Evolutionary conservation across 2,888 invertebrate species (phyloP).

Genomic region (Leptinotarsa tumamoca): DNA sequence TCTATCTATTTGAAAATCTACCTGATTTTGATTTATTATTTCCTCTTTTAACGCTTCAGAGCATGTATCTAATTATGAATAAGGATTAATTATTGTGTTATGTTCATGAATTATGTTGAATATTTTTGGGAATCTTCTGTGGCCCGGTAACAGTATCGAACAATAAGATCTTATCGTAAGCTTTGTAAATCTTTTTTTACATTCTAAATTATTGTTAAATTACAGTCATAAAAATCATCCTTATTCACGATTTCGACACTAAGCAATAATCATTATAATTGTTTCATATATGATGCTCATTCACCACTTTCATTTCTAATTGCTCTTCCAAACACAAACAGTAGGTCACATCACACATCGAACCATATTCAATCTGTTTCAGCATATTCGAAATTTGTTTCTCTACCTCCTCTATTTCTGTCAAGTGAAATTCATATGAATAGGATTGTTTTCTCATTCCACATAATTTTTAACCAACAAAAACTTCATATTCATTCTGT

Average conservation of each 20-base stretch:
- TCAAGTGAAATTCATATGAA: no score
- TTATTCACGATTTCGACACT: conserved; percentile 36
- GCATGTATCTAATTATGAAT: conserved; percentile 57
- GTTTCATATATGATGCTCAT: conserved; percentile 28
- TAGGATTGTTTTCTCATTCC: neutral
- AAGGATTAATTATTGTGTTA: conserved; percentile 50
- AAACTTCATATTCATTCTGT: neutral
- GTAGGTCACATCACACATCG: conserved; percentile 12
- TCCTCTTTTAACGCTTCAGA: conserved; percentile 58
- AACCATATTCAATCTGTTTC: no score
- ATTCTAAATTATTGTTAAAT: conserved; percentile 37
- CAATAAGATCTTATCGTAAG: conserved; percentile 39
- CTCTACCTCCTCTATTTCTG: no score
- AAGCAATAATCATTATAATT: conserved; percentile 38
- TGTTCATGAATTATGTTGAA: conserved; percentile 49
- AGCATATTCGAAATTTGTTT: no score
- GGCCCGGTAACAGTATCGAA: conserved; percentile 37
- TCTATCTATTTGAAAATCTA: conserved; percentile 47
- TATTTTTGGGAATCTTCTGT: conserved; percentile 49
- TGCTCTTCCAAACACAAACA: conserved; percentile 6
- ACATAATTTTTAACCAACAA: neutral
- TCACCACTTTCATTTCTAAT: conserved; percentile 21
- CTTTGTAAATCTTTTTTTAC: conserved; percentile 35
- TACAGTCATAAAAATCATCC: conserved; percentile 38
- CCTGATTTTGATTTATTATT: conserved; percentile 58